Evolutionary conservation across 2,888 invertebrate species (phyloP).

Genomic region (Apamea monoglypha): DNA sequence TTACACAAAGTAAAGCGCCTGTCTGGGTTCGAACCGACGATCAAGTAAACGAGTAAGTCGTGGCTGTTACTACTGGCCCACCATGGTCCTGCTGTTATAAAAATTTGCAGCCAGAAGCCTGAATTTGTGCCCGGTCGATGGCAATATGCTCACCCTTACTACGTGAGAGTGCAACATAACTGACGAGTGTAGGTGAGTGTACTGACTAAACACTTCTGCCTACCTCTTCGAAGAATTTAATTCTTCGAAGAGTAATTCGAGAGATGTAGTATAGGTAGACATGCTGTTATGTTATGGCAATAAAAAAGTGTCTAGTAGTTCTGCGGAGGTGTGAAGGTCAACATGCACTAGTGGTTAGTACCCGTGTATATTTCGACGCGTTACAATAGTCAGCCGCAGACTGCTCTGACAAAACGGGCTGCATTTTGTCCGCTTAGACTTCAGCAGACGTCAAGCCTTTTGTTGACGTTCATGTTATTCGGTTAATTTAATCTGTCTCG

Average conservation of each 20-base stretch:
- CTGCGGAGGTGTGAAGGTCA: conserved; percentile 18
- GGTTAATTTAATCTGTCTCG: conserved; percentile 21
- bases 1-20: too few species aligned
- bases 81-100: too few species aligned
- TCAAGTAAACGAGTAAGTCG: too few species aligned
- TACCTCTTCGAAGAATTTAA: too few species aligned
- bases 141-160: background rate
- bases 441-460: conserved; percentile 13
- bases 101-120: background rate
- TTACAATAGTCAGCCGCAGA: conserved; percentile 65
- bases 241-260: too few species aligned
- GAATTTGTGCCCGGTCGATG: background rate
- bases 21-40: too few species aligned
- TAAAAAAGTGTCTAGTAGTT: background rate
- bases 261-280: too few species aligned
- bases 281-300: background rate
- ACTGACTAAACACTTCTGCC: too few species aligned
- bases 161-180: background rate
- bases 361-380: conserved; percentile 28
- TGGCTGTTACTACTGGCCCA: too few species aligned
- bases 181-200: too few species aligned
- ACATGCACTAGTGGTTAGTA: conserved; percentile 51
- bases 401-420: conserved; percentile 65
- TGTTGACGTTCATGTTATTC: conserved; percentile 18
- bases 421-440: conserved; percentile 51